phyloP scores from a whole-genome alignment of 2,888 invertebrate genomes.

The Ophion obscuratus region DNA sequence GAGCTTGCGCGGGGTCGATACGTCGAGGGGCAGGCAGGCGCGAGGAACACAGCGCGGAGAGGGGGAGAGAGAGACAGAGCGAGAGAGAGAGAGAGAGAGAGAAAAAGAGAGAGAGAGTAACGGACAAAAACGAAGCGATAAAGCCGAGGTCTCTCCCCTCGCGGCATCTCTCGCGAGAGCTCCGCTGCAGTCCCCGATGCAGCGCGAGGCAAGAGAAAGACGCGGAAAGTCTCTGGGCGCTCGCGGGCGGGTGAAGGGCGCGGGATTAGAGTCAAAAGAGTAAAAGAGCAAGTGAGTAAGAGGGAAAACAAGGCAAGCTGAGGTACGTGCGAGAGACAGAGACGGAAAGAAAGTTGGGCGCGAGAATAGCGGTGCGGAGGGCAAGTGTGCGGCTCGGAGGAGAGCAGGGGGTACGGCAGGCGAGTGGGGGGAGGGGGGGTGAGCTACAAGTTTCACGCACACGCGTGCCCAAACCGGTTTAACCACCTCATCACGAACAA shows the following conservation, averaged over 20 bases:
- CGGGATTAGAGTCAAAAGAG: constrained; percentile 61
- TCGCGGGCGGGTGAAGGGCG: constrained; percentile 34
- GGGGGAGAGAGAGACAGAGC: not conserved
- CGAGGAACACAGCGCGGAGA: not conserved
- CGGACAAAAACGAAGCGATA: constrained; percentile 43
- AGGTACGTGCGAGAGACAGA: constrained; percentile 59
- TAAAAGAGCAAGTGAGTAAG: constrained; percentile 60
- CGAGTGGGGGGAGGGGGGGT: constrained; percentile 15
- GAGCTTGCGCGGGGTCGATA: not conserved
- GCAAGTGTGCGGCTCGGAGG: not conserved
- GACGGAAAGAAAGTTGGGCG: constrained; percentile 40
- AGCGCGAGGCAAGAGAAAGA: constrained; percentile 41
- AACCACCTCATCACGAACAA: constrained; percentile 84
- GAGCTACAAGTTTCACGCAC: constrained; percentile 71
- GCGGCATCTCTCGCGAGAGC: constrained; percentile 32
- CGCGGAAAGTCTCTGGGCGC: constrained; percentile 46
- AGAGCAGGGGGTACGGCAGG: constrained; percentile 17
- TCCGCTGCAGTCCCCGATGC: constrained; percentile 37
- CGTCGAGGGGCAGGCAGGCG: not conserved
- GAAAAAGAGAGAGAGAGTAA: constrained; percentile 20
- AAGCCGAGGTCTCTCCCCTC: constrained; percentile 55
- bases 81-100: too few relatives aligned
- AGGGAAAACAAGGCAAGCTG: constrained; percentile 49
- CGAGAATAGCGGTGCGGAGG: not conserved
- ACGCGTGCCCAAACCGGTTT: constrained; percentile 82